Percentiles rank a stretch among this genome's conserved stretches.
Conservation (phyloP, 2,797 vertebrate genomes). For the Platalea minor region DNA sequence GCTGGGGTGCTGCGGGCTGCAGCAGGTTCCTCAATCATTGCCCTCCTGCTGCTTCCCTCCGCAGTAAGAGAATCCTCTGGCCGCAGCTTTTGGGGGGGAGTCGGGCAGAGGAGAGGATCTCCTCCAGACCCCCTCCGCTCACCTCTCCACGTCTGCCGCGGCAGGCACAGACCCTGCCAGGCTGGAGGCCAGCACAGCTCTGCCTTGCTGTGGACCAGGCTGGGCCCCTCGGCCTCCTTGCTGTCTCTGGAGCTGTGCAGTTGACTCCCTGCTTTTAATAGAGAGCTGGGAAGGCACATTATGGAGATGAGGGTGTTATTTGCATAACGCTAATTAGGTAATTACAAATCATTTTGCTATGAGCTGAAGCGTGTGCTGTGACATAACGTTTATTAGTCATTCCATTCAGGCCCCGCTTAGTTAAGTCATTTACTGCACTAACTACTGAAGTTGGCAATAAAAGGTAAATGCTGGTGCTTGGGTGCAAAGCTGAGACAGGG, state of each 20-base stretch:
- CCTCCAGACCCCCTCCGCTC: background rate
- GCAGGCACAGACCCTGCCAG: background rate
- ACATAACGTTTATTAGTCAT: slow-evolving; percentile 76
- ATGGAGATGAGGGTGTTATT: slow-evolving; percentile 86
- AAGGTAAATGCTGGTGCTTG: slow-evolving; percentile 25
- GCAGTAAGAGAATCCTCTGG: background rate
- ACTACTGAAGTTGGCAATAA: slow-evolving; percentile 64
- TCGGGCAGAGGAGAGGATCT: background rate
- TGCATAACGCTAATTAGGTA: slow-evolving; percentile 91
- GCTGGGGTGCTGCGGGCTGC: background rate
- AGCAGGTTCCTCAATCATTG: background rate
- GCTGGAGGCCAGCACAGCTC: background rate
- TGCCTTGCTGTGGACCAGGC: background rate
- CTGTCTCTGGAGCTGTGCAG: slow-evolving; percentile 52
- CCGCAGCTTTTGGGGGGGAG: background rate
- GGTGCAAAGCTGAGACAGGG: background rate
- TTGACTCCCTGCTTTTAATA: slow-evolving; percentile 66
- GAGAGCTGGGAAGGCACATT: slow-evolving; percentile 76
- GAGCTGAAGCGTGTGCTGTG: slow-evolving; percentile 83
- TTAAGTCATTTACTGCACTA: slow-evolving; percentile 77
- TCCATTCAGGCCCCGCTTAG: slow-evolving; percentile 72
- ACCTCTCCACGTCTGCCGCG: rapidly evolving
- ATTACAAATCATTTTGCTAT: slow-evolving; percentile 89
- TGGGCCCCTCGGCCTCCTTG: background rate
- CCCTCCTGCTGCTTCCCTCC: background rate